Conservation (phyloP, 2,113 vertebrate genomes). For the Tychaedon coryphoeus region DNA sequence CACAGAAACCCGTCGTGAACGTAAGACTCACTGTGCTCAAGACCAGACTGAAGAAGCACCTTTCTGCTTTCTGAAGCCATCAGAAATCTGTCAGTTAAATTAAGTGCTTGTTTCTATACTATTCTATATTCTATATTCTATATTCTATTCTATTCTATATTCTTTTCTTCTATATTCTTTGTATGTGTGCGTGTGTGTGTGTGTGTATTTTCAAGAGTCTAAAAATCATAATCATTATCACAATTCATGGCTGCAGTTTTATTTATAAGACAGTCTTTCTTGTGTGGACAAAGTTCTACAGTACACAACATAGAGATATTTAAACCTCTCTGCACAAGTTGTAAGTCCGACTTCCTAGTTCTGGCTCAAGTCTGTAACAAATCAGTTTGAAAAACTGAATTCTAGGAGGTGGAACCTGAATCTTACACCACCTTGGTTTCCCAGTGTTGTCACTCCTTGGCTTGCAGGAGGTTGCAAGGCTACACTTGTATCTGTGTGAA, state of each 20-base stretch:
- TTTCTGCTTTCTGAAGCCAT: not conserved
- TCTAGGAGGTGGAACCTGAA: not conserved
- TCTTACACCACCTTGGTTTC: not conserved
- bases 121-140: constrained; percentile 5
- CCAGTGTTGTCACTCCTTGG: not conserved
- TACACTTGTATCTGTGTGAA: not conserved
- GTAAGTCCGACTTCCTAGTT: not conserved
- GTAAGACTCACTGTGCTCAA: not conserved
- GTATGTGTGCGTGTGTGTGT: not conserved
- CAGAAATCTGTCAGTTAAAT: not conserved
- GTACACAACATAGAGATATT: not conserved
- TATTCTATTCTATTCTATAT: constrained; percentile 4
- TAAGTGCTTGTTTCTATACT: not conserved
- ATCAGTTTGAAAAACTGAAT: not conserved
- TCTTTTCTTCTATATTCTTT: constrained; percentile 13
- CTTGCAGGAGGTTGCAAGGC: not conserved
- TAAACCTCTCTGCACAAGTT: not conserved
- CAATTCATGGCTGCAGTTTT: constrained; percentile 22
- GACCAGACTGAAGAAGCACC: not conserved
- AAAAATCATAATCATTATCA: not conserved
- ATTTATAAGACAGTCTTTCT: constrained; percentile 12
- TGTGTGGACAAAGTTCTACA: not conserved
- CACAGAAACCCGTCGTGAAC: not conserved
- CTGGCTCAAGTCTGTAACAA: not conserved
- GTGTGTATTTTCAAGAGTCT: not conserved